Conservation (phyloP, 2,113 vertebrate species). For the Tetraodon nigroviridis region DNA sequence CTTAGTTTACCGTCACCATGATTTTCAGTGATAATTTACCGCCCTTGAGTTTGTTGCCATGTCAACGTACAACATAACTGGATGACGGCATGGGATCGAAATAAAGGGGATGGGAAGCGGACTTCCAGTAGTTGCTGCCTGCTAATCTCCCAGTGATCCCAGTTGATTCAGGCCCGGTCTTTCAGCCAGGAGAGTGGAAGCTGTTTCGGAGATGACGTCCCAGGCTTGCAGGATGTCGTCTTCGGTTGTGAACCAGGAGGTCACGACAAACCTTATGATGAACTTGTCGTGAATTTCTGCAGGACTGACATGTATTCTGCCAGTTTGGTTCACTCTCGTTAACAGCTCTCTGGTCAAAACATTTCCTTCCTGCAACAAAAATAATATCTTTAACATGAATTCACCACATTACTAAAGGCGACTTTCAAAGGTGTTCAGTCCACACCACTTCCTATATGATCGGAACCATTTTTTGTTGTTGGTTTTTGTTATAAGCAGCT, state of each 20-base stretch:
- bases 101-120: no score
- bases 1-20: no score
- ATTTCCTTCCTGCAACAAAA: conserved; percentile 80
- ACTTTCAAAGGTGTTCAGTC: not conserved
- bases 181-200: conserved; percentile 68
- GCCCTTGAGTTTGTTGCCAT: no score
- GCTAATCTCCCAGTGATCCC: no score
- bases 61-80: no score
- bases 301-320: conserved; percentile 89
- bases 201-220: conserved; percentile 79
- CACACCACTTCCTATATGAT: no score
- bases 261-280: conserved; percentile 92
- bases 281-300: conserved; percentile 81
- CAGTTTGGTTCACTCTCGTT: conserved; percentile 79
- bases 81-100: no score
- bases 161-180: not conserved
- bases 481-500: no score
- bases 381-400: no score
- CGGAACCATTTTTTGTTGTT: no score
- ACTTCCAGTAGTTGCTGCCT: no score
- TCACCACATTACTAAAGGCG: not conserved
- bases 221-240: conserved; percentile 89
- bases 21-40: no score
- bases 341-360: conserved; percentile 86
- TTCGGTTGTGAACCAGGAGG: conserved; percentile 88